Evolutionary conservation across 2,888 invertebrate genomes (phyloP).

Genomic region (Ernsta delagoae): DNA sequence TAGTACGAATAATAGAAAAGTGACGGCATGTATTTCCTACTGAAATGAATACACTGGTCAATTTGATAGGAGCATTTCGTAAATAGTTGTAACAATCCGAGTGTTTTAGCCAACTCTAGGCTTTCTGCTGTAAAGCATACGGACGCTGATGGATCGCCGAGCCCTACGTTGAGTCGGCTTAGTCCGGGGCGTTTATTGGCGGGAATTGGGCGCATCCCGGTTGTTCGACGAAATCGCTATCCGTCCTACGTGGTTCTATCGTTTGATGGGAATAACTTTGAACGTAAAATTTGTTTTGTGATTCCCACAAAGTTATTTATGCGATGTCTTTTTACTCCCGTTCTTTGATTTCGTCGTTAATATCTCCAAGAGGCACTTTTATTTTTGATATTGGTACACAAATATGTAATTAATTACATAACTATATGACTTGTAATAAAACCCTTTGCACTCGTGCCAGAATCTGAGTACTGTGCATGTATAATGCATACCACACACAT

Average conservation of each 20-base stretch:
- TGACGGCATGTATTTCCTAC: constrained; percentile 55
- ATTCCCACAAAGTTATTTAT: constrained; percentile 16
- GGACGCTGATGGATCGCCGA: constrained; percentile 64
- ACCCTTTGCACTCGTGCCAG: no score
- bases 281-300: constrained; percentile 41
- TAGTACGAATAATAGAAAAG: constrained; percentile 35
- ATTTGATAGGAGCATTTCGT: constrained; percentile 61
- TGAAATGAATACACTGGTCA: constrained; percentile 64
- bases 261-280: constrained; percentile 70
- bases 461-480: no score
- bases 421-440: no score
- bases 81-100: constrained; percentile 56
- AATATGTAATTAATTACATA: no score
- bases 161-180: constrained; percentile 63
- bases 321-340: not conserved
- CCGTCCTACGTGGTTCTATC: constrained; percentile 71
- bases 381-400: no score
- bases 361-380: no score
- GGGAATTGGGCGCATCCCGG: constrained; percentile 84
- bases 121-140: constrained; percentile 60
- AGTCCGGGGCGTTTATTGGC: constrained; percentile 79
- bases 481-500: no score
- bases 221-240: constrained; percentile 79
- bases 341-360: constrained; percentile 2
- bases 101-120: constrained; percentile 61